Base-by-base conservation (phyloP, 2,113 vertebrate genomes). In the Nycticebus coucang region DNA sequence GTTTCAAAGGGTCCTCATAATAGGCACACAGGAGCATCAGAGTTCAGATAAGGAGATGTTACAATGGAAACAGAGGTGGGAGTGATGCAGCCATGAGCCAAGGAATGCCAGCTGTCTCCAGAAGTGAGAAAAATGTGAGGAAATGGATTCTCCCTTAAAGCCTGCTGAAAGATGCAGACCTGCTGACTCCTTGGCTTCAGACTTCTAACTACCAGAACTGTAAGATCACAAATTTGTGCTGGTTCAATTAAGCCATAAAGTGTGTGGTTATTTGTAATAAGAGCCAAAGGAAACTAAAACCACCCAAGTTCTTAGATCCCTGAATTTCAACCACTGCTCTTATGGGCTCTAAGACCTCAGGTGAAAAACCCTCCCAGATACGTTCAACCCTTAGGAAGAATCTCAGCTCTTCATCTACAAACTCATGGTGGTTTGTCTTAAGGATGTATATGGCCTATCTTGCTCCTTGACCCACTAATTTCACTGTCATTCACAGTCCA, bases 61-160 rank as follows among this genome's bases (percentile, higher is more conserved):
- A n/a, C 7, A 10, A 66, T 24, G 14, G 92, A 45, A 71, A 45
- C 5, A 18, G 60, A 64, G 17, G 4, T 26, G 60, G 28, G 14
- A 57, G 21, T 37, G 50, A 11, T 4, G 33, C 18, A 60, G 14
- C 26, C 41, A 45, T 0, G 4, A 91, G 26, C 5, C 7, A 1
- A 74, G 59, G 41, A 62, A 57, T 17, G n/a, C 7, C 45, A n/a
- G 21, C 2, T 10, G 7, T 41, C 10, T 30, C 28, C 19, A 21
- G 12, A 18, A 60, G 15, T 33, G 14, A 62, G 59, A 55, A n/a
- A 60, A 60, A 41, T 33, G 50, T 75, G 41, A 24, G 21, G 53
- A 55, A 18, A 11, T 2, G n/a, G 59, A 5, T 41, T 60, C 5
- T 24, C 13, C 45, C 12, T 0, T 1, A 7, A 62, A 50, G 5